Evolutionary conservation across 2,888 invertebrate genomes (phyloP).

Genomic region (Oithona nana): DNA sequence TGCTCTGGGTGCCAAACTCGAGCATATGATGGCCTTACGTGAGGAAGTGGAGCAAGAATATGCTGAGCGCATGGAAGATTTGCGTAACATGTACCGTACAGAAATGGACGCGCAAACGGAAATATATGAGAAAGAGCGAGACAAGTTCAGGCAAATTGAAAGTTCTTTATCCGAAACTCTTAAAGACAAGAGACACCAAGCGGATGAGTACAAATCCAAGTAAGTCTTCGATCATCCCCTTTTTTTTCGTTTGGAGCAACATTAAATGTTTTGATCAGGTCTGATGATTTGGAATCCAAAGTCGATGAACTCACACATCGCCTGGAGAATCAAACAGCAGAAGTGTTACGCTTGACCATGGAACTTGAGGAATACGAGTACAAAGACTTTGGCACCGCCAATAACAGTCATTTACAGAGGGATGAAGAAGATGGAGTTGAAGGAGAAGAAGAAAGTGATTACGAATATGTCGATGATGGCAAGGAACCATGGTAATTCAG

Average conservation of each 20-base stretch:
- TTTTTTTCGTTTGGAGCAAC: too few species aligned
- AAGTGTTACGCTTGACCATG: conserved; percentile 5
- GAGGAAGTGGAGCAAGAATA: conserved; percentile 17
- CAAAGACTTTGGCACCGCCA: conserved; percentile 2
- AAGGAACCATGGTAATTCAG: too few species aligned
- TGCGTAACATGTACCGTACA: conserved; percentile 10
- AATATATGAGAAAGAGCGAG: not conserved
- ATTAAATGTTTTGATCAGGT: not conserved
- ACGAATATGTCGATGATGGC: not conserved
- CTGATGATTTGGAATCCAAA: not conserved
- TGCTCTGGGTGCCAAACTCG: conserved; percentile 14
- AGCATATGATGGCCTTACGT: conserved; percentile 14
- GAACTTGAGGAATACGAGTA: conserved; percentile 17
- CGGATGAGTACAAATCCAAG: conserved; percentile 5
- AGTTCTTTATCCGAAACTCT: conserved; percentile 8
- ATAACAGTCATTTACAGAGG: not conserved
- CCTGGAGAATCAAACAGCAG: conserved; percentile 13
- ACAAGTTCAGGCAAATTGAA: conserved; percentile 3
- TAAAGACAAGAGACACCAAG: conserved; percentile 7
- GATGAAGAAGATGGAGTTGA: not conserved
- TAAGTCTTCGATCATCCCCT: not conserved
- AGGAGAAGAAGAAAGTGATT: not conserved
- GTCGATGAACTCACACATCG: conserved; percentile 8
- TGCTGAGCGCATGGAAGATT: conserved; percentile 16
- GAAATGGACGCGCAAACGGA: conserved; percentile 9